A percentile compares a stretch with the other conserved stretches of the same genome.
phyloP scores from a whole-genome alignment of 2,113 vertebrate species.

The Microcebus griseorufus region DNA sequence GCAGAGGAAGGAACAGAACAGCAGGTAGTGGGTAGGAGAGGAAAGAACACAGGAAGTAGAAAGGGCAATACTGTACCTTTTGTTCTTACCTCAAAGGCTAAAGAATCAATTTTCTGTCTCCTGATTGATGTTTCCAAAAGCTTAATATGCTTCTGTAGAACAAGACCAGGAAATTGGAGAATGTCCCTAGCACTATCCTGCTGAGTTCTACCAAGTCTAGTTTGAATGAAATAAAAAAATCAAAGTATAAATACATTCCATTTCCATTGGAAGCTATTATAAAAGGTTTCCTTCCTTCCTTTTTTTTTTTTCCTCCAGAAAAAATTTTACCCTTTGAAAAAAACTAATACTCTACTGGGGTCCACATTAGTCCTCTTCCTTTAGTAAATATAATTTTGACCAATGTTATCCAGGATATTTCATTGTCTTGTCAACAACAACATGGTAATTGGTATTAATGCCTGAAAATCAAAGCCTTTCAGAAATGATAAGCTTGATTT shows the following conservation, averaged over 20 bases:
- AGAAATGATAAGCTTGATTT: constrained; percentile 64
- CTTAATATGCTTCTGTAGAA: constrained; percentile 62
- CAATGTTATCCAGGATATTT: constrained; percentile 24
- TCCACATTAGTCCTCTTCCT: not conserved
- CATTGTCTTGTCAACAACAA: constrained; percentile 60
- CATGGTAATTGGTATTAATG: constrained; percentile 65
- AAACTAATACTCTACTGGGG: not conserved
- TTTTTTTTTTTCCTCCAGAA: not conserved
- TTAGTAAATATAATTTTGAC: constrained; percentile 44
- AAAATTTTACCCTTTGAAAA: not conserved
- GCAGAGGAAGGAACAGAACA: not conserved
- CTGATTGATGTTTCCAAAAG: constrained; percentile 47
- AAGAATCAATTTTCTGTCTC: constrained; percentile 48
- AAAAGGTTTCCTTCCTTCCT: not conserved
- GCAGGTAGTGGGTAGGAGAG: not conserved
- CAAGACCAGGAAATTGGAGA: constrained; percentile 39
- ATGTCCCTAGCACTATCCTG: constrained; percentile 42
- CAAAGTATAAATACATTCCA: constrained; percentile 41
- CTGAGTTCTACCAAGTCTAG: constrained; percentile 51
- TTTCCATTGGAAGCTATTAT: constrained; percentile 23
- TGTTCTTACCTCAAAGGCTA: constrained; percentile 27
- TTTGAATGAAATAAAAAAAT: constrained; percentile 70
- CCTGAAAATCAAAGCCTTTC: constrained; percentile 68
- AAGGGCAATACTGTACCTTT: not conserved
- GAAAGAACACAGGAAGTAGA: constrained; percentile 26